These are phyloP conservation scores for Amblyopsis hoosieri DNA, from an alignment of 2,797 vertebrate species.

Conservation along the genomic window DNA sequence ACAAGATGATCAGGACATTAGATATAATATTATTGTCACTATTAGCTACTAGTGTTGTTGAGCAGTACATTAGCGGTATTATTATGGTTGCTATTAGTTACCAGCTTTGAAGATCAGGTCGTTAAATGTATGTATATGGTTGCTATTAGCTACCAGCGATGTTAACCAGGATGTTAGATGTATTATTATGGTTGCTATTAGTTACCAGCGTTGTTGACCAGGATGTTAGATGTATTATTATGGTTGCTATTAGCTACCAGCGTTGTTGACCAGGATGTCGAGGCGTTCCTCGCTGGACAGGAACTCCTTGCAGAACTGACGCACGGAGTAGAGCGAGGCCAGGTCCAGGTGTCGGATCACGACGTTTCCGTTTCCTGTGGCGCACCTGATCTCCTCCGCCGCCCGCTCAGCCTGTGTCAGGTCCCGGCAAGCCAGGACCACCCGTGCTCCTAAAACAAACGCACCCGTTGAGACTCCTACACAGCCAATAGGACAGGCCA, in stretches of 20 bases:
- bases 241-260: constrained; percentile 52
- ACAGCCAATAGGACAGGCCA: too few species aligned
- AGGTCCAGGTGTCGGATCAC: constrained; percentile 75
- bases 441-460: constrained; percentile 66
- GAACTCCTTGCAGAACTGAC: constrained; percentile 70
- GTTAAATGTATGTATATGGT: constrained; percentile 51
- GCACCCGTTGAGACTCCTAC: background rate
- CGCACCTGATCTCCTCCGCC: constrained; percentile 59
- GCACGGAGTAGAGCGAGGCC: constrained; percentile 69
- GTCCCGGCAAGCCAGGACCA: constrained; percentile 81
- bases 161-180: constrained; percentile 77
- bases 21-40: too few species aligned
- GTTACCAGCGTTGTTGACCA: constrained; percentile 80
- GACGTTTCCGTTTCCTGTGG: constrained; percentile 74
- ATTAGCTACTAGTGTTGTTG: too few species aligned
- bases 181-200: background rate
- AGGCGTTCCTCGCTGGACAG: constrained; percentile 69
- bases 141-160: constrained; percentile 69
- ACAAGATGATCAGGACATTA: too few species aligned
- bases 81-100: constrained; percentile 8
- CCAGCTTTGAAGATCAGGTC: constrained; percentile 82
- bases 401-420: constrained; percentile 63
- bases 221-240: constrained; percentile 61
- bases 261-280: constrained; percentile 81
- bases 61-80: too few species aligned